Evolutionary conservation across 1,140 invertebrate genomes (phyloP).

Genomic region (Coenobita brevimanus): DNA sequence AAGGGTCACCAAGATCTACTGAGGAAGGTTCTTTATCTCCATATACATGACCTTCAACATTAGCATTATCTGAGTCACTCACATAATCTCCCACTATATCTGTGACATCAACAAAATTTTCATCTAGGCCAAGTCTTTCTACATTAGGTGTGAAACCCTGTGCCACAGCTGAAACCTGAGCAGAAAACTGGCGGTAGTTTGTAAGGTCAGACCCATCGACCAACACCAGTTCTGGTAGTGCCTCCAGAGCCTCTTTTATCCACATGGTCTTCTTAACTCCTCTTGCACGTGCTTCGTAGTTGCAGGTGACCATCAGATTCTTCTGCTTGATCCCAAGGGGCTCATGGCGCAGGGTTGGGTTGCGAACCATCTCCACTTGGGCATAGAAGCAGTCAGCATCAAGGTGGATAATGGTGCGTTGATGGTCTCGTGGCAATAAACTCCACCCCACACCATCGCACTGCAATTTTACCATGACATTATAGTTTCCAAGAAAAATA

Average conservation of each 20-base stretch:
- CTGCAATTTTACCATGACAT: not conserved
- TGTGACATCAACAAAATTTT: constrained; percentile 85
- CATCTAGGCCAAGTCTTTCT: constrained; percentile 86
- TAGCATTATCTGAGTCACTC: constrained; percentile 70
- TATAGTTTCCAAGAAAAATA: too few relatives aligned
- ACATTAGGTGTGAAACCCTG: constrained; percentile 81
- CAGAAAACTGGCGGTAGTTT: constrained; percentile 82
- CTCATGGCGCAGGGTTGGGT: constrained; percentile 79
- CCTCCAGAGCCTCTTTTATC: constrained; percentile 79
- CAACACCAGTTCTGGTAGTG: constrained; percentile 81
- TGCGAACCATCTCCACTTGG: constrained; percentile 84
- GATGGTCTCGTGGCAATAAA: constrained; percentile 36
- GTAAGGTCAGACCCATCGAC: constrained; percentile 85
- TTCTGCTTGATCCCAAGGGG: constrained; percentile 87
- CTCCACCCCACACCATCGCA: constrained; percentile 15
- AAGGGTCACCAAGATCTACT: constrained; percentile 73
- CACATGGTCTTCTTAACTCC: constrained; percentile 85
- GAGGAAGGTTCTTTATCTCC: constrained; percentile 47
- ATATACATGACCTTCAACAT: constrained; percentile 67
- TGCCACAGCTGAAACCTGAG: constrained; percentile 80
- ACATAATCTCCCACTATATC: constrained; percentile 79
- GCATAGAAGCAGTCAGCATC: constrained; percentile 89
- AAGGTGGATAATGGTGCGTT: constrained; percentile 81
- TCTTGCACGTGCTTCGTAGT: constrained; percentile 82
- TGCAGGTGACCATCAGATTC: constrained; percentile 85